Base-by-base conservation (phyloP, 2,888 invertebrate genomes). In the Agelastica alni region DNA sequence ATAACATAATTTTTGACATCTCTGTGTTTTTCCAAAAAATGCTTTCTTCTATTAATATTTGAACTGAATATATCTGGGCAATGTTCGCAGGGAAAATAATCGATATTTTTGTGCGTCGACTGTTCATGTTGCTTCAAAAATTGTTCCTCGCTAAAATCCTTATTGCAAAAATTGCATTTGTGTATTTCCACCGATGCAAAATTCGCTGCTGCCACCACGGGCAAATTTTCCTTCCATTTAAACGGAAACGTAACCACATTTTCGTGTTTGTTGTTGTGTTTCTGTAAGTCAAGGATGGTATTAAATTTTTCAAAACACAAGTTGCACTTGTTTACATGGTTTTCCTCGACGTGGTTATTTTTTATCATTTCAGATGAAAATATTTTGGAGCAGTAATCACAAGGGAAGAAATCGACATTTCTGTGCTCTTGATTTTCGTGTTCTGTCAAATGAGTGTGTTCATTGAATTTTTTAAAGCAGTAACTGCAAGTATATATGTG, bases 361-460 rank as follows among this genome's bases (percentile, higher is more conserved):
- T 22, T 45, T 3, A 5, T 9, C 6, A 4, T 34, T 7, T 20
- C 26, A 1, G 45, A 32, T 32, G 7, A n/a, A 22, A 45, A 45
- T 14, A 20, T 14, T 9, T 20, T 6, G 4, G 6, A 4, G 14
- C 45, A 45, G 4, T 2, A 13, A 12, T 32, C n/a, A 20, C 45
- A 45, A 4, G 45, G 45, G 18, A 45, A 45, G n/a, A 13, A 45
- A 45, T 45, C 20, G 2, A 45, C 2, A 9, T 45, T 34, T 34
- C 20, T 34, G n/a, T 45, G 45, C n/a, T 45, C 34, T 9, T 4
- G 13, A 10, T 22, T 20, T 22, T 32, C 20, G 10, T 45, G 45
- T 45, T 34, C 18, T 17, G 32, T 20, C 18, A 45, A 45, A 13
- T 34, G 12, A 1, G 4, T 22, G 1, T 2, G n/a, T 6, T 10